phyloP scores from a whole-genome alignment of 2,888 invertebrate species.

The Thumatha senex region DNA sequence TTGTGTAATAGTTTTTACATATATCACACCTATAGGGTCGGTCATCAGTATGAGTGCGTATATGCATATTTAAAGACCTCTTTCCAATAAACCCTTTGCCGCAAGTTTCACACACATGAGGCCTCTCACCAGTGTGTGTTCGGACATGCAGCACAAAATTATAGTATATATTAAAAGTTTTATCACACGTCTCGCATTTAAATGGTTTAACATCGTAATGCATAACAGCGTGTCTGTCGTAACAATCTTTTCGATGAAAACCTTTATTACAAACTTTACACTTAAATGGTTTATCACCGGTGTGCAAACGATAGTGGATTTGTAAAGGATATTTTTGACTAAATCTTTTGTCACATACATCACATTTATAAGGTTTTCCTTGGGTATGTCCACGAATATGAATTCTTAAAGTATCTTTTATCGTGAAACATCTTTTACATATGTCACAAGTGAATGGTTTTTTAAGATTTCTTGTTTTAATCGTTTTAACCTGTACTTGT shows the following conservation, averaged over 20 bases:
- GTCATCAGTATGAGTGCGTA: slow-evolving; percentile 1
- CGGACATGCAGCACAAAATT: background rate
- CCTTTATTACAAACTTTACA: background rate
- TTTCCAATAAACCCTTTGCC: background rate
- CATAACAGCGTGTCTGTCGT: background rate
- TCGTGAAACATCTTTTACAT: slow-evolving; percentile 1
- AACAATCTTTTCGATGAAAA: background rate
- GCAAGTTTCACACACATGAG: background rate
- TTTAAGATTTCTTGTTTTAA: background rate
- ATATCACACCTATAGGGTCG: slow-evolving; percentile 3
- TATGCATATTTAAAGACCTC: background rate
- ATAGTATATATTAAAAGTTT: background rate
- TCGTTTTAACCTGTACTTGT: background rate
- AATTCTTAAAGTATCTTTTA: slow-evolving; percentile 1
- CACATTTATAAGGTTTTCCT: background rate
- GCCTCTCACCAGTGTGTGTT: background rate
- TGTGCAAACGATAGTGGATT: background rate
- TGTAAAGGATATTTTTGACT: background rate
- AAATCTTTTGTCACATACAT: background rate
- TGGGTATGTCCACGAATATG: background rate
- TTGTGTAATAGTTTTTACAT: background rate
- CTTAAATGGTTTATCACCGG: background rate
- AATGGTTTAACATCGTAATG: background rate
- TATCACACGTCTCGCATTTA: background rate
- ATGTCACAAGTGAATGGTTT: slow-evolving; percentile 1